phyloP scores from a whole-genome alignment of 1,140 invertebrate genomes.

The Macrostomum lignano region DNA sequence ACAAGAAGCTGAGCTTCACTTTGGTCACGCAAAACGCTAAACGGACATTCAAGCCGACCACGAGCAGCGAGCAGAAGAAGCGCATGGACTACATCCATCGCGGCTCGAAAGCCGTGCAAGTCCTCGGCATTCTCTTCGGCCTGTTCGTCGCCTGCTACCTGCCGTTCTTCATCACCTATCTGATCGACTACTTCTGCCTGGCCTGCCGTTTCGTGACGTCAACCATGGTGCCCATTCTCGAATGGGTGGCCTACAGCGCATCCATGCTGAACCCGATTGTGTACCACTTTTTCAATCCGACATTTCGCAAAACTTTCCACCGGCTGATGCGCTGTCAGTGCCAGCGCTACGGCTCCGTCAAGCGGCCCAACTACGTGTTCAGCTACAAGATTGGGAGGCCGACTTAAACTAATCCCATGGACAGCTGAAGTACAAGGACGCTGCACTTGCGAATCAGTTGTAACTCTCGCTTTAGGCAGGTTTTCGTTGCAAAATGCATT shows the following conservation, averaged over 20 bases:
- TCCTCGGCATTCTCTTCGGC: slow-evolving; percentile 12
- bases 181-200: slow-evolving; percentile 9
- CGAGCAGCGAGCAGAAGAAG: slow-evolving; percentile 2
- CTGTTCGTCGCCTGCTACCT: slow-evolving; percentile 11
- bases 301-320: slow-evolving; percentile 10
- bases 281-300: slow-evolving; percentile 12
- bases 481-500: too few relatives aligned
- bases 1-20: neutral
- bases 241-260: slow-evolving; percentile 11
- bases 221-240: neutral
- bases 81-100: neutral
- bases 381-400: too few relatives aligned
- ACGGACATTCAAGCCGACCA: neutral
- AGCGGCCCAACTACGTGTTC: too few relatives aligned
- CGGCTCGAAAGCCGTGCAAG: slow-evolving; percentile 8
- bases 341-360: too few relatives aligned
- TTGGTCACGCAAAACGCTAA: neutral
- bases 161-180: slow-evolving; percentile 12
- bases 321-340: slow-evolving; percentile 9
- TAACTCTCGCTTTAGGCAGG: too few relatives aligned
- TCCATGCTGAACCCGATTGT: slow-evolving; percentile 13
- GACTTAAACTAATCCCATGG: too few relatives aligned
- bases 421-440: too few relatives aligned
- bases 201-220: slow-evolving; percentile 6
- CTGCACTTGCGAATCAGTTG: too few relatives aligned